phyloP scores from a whole-genome alignment of 2,113 vertebrate species.

The Oncorhynchus kisutch region DNA sequence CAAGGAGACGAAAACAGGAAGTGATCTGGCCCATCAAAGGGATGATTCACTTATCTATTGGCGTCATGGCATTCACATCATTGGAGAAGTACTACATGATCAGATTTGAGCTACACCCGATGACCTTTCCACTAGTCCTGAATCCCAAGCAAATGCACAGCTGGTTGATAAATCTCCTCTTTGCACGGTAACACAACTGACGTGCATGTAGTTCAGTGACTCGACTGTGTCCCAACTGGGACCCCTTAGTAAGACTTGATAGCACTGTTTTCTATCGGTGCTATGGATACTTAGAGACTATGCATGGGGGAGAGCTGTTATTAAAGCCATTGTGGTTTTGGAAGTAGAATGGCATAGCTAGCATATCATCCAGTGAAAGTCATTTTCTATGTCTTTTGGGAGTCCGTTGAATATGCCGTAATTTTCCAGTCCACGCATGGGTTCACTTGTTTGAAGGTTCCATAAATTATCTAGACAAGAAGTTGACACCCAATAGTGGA shows the following conservation, averaged over 20 bases:
- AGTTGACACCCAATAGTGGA: too few relatives aligned
- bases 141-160: not conserved
- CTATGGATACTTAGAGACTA: slow-evolving; percentile 30
- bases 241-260: slow-evolving; percentile 1
- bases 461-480: too few relatives aligned
- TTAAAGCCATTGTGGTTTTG: slow-evolving; percentile 38
- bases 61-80: not conserved
- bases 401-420: too few relatives aligned
- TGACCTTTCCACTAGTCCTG: not conserved
- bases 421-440: too few relatives aligned
- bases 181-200: not conserved
- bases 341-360: too few relatives aligned
- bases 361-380: too few relatives aligned
- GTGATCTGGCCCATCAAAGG: not conserved
- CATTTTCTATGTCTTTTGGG: too few relatives aligned
- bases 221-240: not conserved
- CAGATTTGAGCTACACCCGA: not conserved
- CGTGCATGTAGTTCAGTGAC: not conserved
- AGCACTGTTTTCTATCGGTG: slow-evolving; percentile 20
- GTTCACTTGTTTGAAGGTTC: too few relatives aligned
- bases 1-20: not conserved
- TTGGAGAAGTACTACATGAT: not conserved
- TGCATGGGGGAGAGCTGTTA: slow-evolving; percentile 19
- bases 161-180: not conserved
- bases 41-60: too few relatives aligned